These are phyloP conservation scores for Ametastegia equiseti DNA, from an alignment of 2,888 invertebrate genomes.

Conservation along the genomic window DNA sequence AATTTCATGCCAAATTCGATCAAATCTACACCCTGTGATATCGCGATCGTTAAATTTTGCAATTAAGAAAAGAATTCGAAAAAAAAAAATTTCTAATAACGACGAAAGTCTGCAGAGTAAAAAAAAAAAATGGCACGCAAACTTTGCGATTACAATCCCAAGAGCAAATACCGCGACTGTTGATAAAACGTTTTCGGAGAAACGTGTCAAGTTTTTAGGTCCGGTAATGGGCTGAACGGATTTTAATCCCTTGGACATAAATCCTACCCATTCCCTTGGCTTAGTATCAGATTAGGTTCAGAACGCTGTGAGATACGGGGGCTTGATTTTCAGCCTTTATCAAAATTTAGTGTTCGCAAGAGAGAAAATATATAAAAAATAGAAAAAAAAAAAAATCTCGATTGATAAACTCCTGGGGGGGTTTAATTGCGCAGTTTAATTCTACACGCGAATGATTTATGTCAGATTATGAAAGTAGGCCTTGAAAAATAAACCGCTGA, in stretches of 20 bases:
- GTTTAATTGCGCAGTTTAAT: too few relatives aligned
- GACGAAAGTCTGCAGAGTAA: background rate
- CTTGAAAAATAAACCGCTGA: too few relatives aligned
- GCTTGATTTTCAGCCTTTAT: background rate
- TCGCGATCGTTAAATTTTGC: background rate
- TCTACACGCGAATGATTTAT: too few relatives aligned
- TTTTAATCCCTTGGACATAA: background rate
- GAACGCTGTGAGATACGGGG: background rate
- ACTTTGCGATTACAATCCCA: background rate
- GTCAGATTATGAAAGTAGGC: too few relatives aligned
- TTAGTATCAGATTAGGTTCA: background rate
- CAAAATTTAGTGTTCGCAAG: too few relatives aligned
- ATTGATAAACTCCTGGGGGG: too few relatives aligned
- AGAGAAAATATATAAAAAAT: too few relatives aligned
- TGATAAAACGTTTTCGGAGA: background rate
- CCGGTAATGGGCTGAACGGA: background rate
- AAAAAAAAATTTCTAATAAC: background rate
- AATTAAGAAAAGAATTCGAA: too few relatives aligned
- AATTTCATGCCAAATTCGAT: background rate
- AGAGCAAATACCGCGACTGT: background rate
- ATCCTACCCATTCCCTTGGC: background rate
- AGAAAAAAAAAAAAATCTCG: too few relatives aligned
- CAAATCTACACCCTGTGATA: background rate
- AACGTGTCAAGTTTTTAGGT: background rate
- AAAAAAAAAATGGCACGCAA: background rate